Conservation (phyloP, 2,797 vertebrate species). For the Spheniscus humboldti region DNA sequence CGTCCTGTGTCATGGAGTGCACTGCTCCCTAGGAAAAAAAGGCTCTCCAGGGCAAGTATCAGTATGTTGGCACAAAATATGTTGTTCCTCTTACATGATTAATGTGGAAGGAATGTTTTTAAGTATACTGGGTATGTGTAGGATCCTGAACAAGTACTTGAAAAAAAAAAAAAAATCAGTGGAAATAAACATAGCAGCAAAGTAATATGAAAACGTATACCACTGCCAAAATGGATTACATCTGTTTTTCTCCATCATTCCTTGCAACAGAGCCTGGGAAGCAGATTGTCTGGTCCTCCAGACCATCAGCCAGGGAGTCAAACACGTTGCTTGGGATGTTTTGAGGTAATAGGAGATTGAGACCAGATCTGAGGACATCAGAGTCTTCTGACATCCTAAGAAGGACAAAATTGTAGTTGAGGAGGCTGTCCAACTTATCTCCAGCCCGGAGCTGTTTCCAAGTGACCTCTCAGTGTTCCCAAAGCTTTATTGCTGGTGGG, state of each 20-base stretch:
- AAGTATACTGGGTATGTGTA: neutral
- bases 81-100: neutral
- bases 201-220: neutral
- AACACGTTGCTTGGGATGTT: neutral
- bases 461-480: neutral
- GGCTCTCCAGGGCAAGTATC: neutral
- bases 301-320: neutral
- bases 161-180: neutral
- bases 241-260: neutral
- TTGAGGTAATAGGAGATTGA: neutral
- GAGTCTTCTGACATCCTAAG: neutral
- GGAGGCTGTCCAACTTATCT: neutral
- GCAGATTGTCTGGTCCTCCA: neutral
- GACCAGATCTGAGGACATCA: neutral
- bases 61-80: neutral
- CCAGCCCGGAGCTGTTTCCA: neutral
- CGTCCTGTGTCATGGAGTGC: rapidly evolving
- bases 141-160: neutral
- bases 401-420: neutral
- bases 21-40: neutral
- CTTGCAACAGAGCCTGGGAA: neutral
- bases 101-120: neutral
- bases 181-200: neutral
- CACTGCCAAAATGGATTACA: neutral
- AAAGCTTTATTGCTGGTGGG: neutral